Conservation (phyloP, 2,888 invertebrate species). For the Tetragnatha montana region DNA sequence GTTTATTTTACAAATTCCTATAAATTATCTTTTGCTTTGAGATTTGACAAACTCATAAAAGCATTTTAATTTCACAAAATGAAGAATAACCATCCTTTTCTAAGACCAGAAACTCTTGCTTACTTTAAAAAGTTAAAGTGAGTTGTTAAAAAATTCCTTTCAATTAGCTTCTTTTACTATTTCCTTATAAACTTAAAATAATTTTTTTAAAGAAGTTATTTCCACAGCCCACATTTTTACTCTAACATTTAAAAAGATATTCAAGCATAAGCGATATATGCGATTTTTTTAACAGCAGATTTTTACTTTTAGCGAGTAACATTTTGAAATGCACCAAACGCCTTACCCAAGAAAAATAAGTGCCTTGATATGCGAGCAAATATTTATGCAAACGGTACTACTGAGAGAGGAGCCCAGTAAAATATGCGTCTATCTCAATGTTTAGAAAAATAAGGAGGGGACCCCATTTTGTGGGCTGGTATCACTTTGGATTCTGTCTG, state of each 20-base stretch:
- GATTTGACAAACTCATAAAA: no score
- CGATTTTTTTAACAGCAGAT: neutral
- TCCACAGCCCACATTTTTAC: neutral
- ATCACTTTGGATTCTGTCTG: neutral
- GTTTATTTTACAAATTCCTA: no score
- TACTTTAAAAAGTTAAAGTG: no score
- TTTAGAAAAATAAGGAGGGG: slow-evolving; percentile 41
- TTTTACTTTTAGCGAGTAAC: neutral
- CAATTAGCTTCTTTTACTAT: no score
- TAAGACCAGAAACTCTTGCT: no score
- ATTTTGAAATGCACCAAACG: neutral
- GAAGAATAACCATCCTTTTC: no score
- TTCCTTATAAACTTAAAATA: no score
- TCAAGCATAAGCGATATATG: neutral
- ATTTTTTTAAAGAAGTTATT: neutral
- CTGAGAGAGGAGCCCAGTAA: slow-evolving; percentile 22
- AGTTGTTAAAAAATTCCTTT: no score
- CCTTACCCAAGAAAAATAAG: neutral
- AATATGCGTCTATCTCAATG: slow-evolving; percentile 24
- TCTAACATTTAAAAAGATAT: neutral
- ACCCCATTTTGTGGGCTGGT: slow-evolving; percentile 23
- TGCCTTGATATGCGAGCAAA: slow-evolving; percentile 16
- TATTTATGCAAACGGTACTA: slow-evolving; percentile 34
- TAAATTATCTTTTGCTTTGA: no score
- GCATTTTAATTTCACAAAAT: no score